Evolutionary conservation across 1,140 invertebrate species (phyloP), one percentile per base, ranked within the genome.

Genomic region (Nymphalis io): DNA sequence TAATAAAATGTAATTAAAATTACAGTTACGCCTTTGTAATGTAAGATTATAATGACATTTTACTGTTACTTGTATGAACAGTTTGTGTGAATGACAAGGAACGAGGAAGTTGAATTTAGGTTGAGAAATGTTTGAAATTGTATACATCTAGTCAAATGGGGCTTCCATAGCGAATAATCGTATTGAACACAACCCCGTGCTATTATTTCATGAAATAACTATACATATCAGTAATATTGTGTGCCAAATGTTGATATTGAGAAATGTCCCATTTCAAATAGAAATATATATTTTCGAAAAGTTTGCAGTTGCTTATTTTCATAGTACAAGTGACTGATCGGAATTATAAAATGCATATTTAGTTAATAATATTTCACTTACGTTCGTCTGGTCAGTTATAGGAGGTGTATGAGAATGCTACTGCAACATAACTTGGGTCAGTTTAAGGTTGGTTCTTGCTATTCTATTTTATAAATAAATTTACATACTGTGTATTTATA

Each of bases 221-320:
- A 73, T 74, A 83, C 76, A 76, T 76, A 83, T 78, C 76, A 81
- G 65, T 70, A 71, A 59, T 46, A 59, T 51, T 78, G 75, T 80
- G 81, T 85, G 83, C 83, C 83, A 83, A 85, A 85, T 76, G 57
- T 68, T 69, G 46, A 73, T 71, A 48, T 42, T 46, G 66, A 72
- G 73, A 78, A 80, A 59, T 73, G 83, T 83, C 83, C 76, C 80
- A 79, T 83, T 82, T 82, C 77, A 69, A 27, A 39, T 39, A 44
- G 15, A 63, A 63, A 40, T 33, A 38, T 63, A 46, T 53, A 60
- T 27, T 63, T 63, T 55, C 13, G 57, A 65, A 65, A 65, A 10
- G 51, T 67, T 16, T 40, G 57, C 42, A 40, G 46, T 60, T 67
- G 58, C 65, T 51, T 59, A 23, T 59, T 18, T 66, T 53, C 20